Conservation (phyloP, 2,797 vertebrate genomes). For the Selene dorsalis region DNA sequence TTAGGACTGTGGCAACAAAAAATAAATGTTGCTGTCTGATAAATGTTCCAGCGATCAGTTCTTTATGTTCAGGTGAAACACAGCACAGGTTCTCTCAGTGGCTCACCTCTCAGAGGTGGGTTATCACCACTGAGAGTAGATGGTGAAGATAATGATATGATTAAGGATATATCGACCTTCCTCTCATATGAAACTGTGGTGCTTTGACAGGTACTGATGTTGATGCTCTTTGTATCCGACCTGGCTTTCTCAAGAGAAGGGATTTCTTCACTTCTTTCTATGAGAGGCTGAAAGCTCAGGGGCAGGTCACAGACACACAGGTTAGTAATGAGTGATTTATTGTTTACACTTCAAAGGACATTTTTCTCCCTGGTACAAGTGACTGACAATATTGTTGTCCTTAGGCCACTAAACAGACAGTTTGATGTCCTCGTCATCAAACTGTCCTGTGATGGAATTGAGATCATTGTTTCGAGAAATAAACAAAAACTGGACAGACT, state of each 20-base stretch:
- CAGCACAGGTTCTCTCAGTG: neutral
- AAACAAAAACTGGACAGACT: neutral
- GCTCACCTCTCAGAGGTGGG: neutral
- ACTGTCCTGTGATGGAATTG: slow-evolving; percentile 90
- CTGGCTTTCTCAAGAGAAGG: slow-evolving; percentile 89
- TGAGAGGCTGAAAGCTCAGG: slow-evolving; percentile 91
- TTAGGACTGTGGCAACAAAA: neutral
- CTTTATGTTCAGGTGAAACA: neutral
- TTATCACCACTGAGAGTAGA: neutral
- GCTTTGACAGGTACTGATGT: slow-evolving; percentile 89
- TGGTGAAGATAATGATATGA: neutral
- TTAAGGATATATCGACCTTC: neutral
- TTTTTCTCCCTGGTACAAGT: neutral
- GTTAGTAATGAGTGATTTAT: slow-evolving; percentile 73
- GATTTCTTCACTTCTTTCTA: slow-evolving; percentile 94
- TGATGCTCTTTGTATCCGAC: slow-evolving; percentile 91
- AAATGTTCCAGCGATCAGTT: neutral
- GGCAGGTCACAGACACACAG: slow-evolving; percentile 91
- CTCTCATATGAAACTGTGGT: slow-evolving; percentile 6
- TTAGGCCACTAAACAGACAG: slow-evolving; percentile 90
- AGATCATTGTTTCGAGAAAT: slow-evolving; percentile 80
- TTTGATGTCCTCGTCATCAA: slow-evolving; percentile 94
- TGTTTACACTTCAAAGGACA: neutral
- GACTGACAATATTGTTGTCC: neutral
- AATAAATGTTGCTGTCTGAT: neutral